These are phyloP conservation scores for Zaprionus capensis DNA, from an alignment of 1,140 invertebrate genomes.

Conservation along the genomic window DNA sequence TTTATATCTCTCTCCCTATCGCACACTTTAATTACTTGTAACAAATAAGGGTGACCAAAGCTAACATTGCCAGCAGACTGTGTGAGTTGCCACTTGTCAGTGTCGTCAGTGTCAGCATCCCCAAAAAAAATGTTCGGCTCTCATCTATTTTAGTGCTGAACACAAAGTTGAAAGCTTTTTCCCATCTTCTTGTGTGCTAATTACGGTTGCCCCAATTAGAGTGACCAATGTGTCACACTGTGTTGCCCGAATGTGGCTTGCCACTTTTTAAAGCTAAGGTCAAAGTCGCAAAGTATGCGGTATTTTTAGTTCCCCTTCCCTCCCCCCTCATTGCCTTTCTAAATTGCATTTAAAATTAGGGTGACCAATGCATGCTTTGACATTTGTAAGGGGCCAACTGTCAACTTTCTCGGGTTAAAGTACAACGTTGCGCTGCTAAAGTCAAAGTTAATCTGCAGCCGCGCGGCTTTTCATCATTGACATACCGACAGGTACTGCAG, in stretches of 20 bases:
- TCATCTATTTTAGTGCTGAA: background rate
- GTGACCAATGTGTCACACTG: conserved; percentile 5
- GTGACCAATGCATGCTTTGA: background rate
- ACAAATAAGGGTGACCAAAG: background rate
- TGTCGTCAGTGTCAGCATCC: background rate
- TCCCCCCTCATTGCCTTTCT: background rate
- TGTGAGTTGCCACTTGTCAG: background rate
- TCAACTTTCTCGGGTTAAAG: background rate
- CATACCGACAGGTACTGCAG: background rate
- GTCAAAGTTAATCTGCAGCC: background rate
- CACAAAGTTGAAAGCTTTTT: background rate
- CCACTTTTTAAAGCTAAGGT: background rate
- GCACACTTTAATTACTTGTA: background rate
- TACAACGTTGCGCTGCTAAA: background rate
- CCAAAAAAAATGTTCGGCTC: background rate
- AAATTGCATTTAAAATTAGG: background rate
- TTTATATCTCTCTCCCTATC: background rate
- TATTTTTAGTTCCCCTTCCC: background rate
- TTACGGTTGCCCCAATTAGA: background rate
- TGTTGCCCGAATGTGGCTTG: background rate
- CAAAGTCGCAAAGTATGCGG: background rate
- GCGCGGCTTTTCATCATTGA: background rate
- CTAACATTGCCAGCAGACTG: background rate
- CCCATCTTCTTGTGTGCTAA: background rate
- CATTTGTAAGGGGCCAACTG: background rate